A percentile compares a stretch with the other conserved stretches of the same genome.
These are phyloP conservation scores for Temnothorax unifasciatus DNA, from an alignment of 2,888 invertebrate genomes.

Conservation along the genomic window DNA sequence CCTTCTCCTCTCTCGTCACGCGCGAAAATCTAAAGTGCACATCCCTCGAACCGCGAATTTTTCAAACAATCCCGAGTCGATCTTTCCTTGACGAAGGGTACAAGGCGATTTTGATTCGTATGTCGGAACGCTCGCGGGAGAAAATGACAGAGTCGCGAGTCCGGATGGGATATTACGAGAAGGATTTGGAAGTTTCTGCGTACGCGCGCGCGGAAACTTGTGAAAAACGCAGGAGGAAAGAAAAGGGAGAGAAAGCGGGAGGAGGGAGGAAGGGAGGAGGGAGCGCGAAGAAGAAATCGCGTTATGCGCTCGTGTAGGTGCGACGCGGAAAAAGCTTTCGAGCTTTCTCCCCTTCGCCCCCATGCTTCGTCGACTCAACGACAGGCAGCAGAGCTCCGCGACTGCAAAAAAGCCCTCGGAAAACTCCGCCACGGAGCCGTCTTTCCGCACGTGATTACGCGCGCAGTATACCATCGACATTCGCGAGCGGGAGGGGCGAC, in stretches of 20 bases:
- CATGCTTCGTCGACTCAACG: slow-evolving; percentile 61
- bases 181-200: background rate
- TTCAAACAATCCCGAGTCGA: background rate
- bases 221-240: background rate
- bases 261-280: slow-evolving; percentile 4
- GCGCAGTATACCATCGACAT: slow-evolving; percentile 59
- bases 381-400: slow-evolving; percentile 60
- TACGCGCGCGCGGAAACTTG: slow-evolving; percentile 23
- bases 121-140: background rate
- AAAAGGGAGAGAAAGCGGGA: slow-evolving; percentile 42
- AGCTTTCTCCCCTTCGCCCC: slow-evolving; percentile 56
- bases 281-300: slow-evolving; percentile 75
- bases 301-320: slow-evolving; percentile 78
- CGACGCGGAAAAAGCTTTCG: slow-evolving; percentile 81
- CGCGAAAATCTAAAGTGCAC: background rate
- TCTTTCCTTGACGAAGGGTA: background rate
- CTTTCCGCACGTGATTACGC: slow-evolving; percentile 68
- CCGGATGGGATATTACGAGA: background rate
- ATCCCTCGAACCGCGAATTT: background rate
- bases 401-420: slow-evolving; percentile 68
- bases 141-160: slow-evolving; percentile 14
- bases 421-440: slow-evolving; percentile 62
- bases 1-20: background rate
- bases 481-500: slow-evolving; percentile 35
- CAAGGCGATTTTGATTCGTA: background rate